Evolutionary conservation across 2,113 vertebrate species (phyloP).

Genomic region (Macroglossus sobrinus): DNA sequence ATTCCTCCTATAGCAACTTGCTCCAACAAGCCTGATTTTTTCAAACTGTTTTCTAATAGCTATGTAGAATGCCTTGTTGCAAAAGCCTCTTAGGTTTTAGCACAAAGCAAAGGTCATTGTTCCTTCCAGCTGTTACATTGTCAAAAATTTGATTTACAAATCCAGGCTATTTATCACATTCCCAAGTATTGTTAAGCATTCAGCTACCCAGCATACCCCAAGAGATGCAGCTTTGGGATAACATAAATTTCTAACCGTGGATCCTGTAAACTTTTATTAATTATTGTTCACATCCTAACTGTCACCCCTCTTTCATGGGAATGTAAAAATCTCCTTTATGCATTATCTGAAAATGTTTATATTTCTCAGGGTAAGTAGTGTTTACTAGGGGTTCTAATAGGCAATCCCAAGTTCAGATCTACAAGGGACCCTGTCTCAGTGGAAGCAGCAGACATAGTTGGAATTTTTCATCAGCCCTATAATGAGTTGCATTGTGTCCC

Average conservation of each 20-base stretch:
- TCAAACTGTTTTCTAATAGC: background rate
- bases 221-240: background rate
- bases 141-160: constrained; percentile 4
- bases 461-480: background rate
- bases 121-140: constrained; percentile 4
- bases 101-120: background rate
- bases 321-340: background rate
- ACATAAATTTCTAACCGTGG: background rate
- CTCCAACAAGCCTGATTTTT: background rate
- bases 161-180: background rate
- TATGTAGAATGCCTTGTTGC: background rate
- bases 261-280: background rate
- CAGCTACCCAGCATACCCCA: background rate
- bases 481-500: background rate
- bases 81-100: constrained; percentile 13
- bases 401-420: background rate
- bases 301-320: background rate
- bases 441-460: background rate
- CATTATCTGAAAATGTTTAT: background rate
- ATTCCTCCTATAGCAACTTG: background rate
- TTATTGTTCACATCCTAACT: background rate
- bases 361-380: background rate
- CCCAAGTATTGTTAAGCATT: background rate
- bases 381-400: background rate
- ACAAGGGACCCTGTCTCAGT: background rate